These are phyloP conservation scores for Myrmophylax atrothorax DNA, from an alignment of 2,113 vertebrate genomes.

Conservation along the genomic window DNA sequence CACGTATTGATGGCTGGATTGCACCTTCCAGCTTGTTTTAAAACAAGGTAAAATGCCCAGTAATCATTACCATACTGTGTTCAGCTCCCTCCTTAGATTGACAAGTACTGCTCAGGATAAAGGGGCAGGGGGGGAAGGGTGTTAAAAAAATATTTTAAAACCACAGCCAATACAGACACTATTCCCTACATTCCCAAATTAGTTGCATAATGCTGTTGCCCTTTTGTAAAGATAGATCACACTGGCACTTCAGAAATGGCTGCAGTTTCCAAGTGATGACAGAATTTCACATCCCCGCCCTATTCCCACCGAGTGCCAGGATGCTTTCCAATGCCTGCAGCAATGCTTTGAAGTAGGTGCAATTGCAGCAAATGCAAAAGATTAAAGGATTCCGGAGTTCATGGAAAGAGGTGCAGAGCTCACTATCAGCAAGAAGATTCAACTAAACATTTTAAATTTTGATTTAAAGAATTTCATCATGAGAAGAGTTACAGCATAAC, in stretches of 20 bases:
- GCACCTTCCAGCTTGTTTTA: background rate
- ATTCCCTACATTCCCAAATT: background rate
- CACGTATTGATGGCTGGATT: background rate
- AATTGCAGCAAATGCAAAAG: conserved; percentile 56
- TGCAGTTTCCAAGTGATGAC: conserved; percentile 44
- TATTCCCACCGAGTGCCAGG: conserved; percentile 23
- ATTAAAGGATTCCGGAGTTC: conserved; percentile 59
- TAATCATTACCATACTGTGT: background rate
- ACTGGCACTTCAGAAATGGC: conserved; percentile 36
- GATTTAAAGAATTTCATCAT: background rate
- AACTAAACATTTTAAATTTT: conserved; percentile 30
- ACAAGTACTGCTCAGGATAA: background rate
- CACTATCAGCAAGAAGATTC: background rate
- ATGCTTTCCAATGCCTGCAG: conserved; percentile 61
- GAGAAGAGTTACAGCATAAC: background rate
- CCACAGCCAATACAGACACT: background rate
- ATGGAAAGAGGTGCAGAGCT: conserved; percentile 1
- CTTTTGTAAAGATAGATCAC: conserved; percentile 22
- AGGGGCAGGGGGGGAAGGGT: too few species aligned
- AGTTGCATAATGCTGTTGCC: conserved; percentile 19
- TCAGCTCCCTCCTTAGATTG: background rate
- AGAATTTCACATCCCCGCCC: conserved; percentile 52
- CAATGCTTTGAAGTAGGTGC: conserved; percentile 61
- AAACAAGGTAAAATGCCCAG: background rate
- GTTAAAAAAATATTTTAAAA: background rate